These are phyloP conservation scores for Iselma pallidipennis DNA, from an alignment of 2,888 invertebrate genomes.

Conservation along the genomic window DNA sequence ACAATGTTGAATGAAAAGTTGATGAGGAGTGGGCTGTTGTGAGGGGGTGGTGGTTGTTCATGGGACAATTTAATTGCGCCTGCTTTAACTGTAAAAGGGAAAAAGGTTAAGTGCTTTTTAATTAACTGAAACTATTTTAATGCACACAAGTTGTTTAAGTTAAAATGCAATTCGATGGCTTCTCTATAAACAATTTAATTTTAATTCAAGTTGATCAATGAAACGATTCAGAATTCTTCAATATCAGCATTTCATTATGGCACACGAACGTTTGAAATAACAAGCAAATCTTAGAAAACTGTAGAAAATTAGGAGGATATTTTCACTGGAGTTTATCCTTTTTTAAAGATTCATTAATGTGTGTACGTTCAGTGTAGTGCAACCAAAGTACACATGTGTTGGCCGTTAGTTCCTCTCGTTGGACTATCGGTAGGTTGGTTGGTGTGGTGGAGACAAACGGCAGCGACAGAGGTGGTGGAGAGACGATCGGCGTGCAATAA, in stretches of 20 bases:
- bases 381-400: background rate
- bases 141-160: conserved; percentile 4
- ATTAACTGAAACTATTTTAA: conserved; percentile 23
- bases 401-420: background rate
- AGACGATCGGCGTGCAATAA: conserved; percentile 8
- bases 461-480: background rate
- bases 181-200: no score
- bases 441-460: conserved; percentile 15
- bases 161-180: background rate
- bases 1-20: background rate
- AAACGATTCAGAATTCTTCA: no score
- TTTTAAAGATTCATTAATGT: no score
- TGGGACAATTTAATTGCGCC: conserved; percentile 17
- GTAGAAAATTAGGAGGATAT: no score
- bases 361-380: no score
- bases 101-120: conserved; percentile 24
- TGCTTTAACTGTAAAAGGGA: conserved; percentile 7
- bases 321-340: no score
- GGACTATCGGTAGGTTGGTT: background rate
- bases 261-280: no score
- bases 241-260: no score
- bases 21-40: conserved; percentile 2
- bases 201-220: no score
- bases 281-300: no score
- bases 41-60: background rate